Evolutionary conservation across 2,888 invertebrate genomes (phyloP), one percentile per base, ranked within the genome.

Genomic region (Cremastinae sp.): DNA sequence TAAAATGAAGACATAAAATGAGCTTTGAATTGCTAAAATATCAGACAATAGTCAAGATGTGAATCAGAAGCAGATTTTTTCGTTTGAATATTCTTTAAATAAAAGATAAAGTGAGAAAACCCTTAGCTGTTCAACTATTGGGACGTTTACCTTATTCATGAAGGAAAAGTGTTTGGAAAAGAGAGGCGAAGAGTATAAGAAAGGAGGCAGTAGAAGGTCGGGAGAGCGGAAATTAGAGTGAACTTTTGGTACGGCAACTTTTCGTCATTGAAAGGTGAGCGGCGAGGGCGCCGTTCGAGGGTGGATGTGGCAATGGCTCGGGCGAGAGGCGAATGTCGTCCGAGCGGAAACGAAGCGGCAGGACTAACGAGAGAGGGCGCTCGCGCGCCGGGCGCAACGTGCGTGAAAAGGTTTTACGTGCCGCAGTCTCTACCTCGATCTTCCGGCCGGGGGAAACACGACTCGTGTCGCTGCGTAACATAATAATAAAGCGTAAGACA

Each of bases 301-400:
- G 5, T 28, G 12, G 58, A 51, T 51, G 51, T 47, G 58, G 56
- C 36, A 65, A 65, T 65, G 58, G 59, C 58, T 28, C 8, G 43
- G 43, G 18, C 2, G 28, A 51, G 58, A 58, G 34, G 34, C 34
- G 41, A 61, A 51, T 56, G 65, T 61, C 61, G 66, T 69, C 69
- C 65, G 61, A 59, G 59, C 78, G 75, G 75, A 78, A 78, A 75
- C 70, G 61, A 64, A 65, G 68, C 62, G 61, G 56, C 54, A 64
- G 62, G 75, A 73, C 79, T 81, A 81, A 82, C 77, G 80, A 80
- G 78, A 80, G 80, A 79, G 80, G 78, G 80, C 75, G 73, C 69
- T 41, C 72, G 73, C 69, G 47, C 72, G 47, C 62, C 41, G 70
- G 49, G 70, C 79, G 79, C 79, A 80, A 78, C 78, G 79, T 81